These are phyloP conservation scores for Ennomos quercinarius DNA, from an alignment of 2,888 invertebrate genomes.

Conservation along the genomic window DNA sequence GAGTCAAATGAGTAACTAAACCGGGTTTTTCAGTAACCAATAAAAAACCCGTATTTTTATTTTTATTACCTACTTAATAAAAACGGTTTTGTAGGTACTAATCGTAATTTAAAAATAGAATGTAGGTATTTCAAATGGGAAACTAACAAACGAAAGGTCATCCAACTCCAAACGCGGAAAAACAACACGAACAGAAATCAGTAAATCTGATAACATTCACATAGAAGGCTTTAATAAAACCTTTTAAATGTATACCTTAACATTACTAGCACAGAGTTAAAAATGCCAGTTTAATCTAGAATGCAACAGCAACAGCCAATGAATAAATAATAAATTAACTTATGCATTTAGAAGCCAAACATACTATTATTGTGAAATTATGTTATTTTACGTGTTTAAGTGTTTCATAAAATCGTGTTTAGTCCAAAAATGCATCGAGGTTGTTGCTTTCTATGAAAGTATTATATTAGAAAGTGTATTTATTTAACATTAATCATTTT, in stretches of 20 bases:
- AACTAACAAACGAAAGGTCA: slow-evolving; percentile 12
- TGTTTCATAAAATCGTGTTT: slow-evolving; percentile 16
- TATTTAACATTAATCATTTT: too few relatives aligned
- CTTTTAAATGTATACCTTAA: background rate
- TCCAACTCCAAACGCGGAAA: slow-evolving; percentile 20
- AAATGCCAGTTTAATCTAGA: slow-evolving; percentile 3
- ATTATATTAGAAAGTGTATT: too few relatives aligned
- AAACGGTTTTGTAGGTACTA: too few relatives aligned
- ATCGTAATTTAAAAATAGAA: background rate
- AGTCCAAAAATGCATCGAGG: slow-evolving; percentile 3
- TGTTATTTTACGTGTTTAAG: slow-evolving; percentile 16
- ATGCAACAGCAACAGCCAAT: slow-evolving; percentile 10
- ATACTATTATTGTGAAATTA: slow-evolving; percentile 23
- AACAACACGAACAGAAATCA: slow-evolving; percentile 3
- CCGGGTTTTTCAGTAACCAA: too few relatives aligned
- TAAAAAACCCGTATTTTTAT: too few relatives aligned
- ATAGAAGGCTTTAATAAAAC: background rate
- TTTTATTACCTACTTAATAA: too few relatives aligned
- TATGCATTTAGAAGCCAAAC: slow-evolving; percentile 14
- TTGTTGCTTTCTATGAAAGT: too few relatives aligned
- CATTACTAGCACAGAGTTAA: background rate
- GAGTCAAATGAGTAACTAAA: too few relatives aligned
- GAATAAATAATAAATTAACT: slow-evolving; percentile 12
- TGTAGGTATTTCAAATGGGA: background rate
- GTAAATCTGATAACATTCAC: slow-evolving; percentile 15